These are phyloP conservation scores for Rhipidura dahli DNA, from an alignment of 2,113 vertebrate genomes.

Conservation along the genomic window DNA sequence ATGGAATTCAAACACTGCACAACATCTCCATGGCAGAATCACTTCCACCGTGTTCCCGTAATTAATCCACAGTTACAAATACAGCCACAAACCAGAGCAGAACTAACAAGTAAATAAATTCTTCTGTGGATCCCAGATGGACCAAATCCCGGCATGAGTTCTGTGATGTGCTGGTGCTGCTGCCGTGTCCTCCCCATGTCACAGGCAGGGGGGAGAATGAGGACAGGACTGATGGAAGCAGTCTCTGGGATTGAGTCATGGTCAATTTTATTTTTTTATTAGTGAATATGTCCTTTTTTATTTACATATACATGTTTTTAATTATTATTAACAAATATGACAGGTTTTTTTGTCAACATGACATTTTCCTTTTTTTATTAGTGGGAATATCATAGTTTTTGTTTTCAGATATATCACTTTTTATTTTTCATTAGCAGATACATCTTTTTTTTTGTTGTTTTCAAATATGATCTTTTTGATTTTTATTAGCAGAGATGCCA, in stretches of 20 bases:
- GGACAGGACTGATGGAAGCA: neutral
- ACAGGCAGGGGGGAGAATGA: neutral
- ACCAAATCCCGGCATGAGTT: neutral
- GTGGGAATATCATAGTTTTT: neutral
- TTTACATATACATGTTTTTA: accelerated
- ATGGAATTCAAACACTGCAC: neutral
- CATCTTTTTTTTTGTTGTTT: neutral
- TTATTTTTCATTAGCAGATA: neutral
- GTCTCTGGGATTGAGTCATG: neutral
- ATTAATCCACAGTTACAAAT: neutral
- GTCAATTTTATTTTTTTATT: neutral
- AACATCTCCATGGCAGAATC: neutral
- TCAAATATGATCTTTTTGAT: neutral
- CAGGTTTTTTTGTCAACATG: neutral
- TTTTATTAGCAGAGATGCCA: neutral
- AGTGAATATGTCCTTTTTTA: neutral
- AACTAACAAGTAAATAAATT: neutral
- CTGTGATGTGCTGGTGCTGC: neutral
- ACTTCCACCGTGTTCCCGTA: neutral
- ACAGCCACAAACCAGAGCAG: neutral
- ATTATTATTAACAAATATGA: neutral
- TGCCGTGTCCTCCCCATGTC: neutral
- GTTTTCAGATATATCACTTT: neutral
- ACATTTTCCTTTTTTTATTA: neutral
- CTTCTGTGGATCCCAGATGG: neutral